phyloP scores from a whole-genome alignment of 2,888 invertebrate genomes.

The Pristionchus entomophagus region DNA sequence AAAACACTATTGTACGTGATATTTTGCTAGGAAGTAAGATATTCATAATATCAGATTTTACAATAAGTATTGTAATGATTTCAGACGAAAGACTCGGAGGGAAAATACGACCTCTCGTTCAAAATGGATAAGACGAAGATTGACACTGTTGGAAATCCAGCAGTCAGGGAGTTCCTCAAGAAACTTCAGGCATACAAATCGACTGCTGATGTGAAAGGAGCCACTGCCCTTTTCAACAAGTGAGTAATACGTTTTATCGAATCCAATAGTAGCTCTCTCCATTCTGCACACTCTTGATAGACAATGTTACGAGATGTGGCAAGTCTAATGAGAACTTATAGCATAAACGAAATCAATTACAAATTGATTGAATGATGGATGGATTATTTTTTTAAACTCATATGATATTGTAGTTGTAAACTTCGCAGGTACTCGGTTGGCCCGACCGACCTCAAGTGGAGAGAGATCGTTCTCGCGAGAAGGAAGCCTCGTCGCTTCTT shows the following conservation, averaged over 20 bases:
- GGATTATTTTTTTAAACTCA: neutral
- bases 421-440: constrained; percentile 2
- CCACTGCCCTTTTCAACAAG: constrained; percentile 84
- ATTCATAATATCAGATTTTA: neutral
- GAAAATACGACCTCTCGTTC: constrained; percentile 85
- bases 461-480: constrained; percentile 89
- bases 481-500: constrained; percentile 93
- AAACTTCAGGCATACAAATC: constrained; percentile 85
- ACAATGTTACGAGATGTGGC: neutral
- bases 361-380: neutral
- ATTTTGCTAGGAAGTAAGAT: neutral
- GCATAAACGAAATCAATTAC: neutral
- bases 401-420: neutral
- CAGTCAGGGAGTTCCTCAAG: constrained; percentile 88
- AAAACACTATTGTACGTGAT: neutral
- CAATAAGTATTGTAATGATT: neutral
- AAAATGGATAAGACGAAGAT: constrained; percentile 86
- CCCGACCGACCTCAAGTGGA: constrained; percentile 85
- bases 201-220: constrained; percentile 86
- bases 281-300: too few relatives aligned
- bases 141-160: constrained; percentile 87
- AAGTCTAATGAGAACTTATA: neutral
- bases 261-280: too few relatives aligned
- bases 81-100: constrained; percentile 81
- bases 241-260: neutral